Base-by-base conservation (phyloP, 2,113 vertebrate species). In the Sus scrofa region DNA sequence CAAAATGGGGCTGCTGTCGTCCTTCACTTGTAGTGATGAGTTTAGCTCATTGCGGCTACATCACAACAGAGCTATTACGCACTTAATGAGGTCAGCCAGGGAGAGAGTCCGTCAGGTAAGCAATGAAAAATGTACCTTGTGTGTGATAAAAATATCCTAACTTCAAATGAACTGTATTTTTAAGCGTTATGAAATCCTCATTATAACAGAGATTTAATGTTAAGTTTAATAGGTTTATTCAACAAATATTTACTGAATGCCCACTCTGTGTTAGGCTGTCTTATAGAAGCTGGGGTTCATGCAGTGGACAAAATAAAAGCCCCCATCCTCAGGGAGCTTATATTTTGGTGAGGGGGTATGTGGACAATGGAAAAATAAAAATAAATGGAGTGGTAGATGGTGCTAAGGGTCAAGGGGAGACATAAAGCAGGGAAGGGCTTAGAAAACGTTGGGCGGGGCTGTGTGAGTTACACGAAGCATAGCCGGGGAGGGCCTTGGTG, bases 1-100 rank as follows among this genome's bases (percentile, higher is more conserved):
- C 50, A 98, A 98, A 75, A 99, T 99, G 98, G 99, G 99, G 75
- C 98, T 99, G 77, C 99, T 99, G 73, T 99, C 99, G 2, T 99
- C 99, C 22, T 98, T 99, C 97, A 99, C 99, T 52, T 98, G 99
- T 96, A 99, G 99, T 30, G 99, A 99, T 89, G 99, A 99, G 98
- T 99, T 99, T 96, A 99, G 99, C 98, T 99, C 99, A 0, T 95
- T 99, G 89, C 98, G 99, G 89, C 98, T 99, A 5, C 99, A 99
- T 95, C 99, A 99, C 98, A 99, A 99, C 96, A 98, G 99, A 93
- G 99, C 99, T 78, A 99, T 99, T 97, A 98, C 99, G 20, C 99
- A 99, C 78, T 98, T 99, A 82, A 99, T 99, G 98, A 98, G 98
- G 96, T 98, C 98, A n/a, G 98, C 98, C 50, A 98, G 96, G 85